Evolutionary conservation across 2,113 vertebrate genomes (phyloP).

Genomic region (Prunella himalayana): DNA sequence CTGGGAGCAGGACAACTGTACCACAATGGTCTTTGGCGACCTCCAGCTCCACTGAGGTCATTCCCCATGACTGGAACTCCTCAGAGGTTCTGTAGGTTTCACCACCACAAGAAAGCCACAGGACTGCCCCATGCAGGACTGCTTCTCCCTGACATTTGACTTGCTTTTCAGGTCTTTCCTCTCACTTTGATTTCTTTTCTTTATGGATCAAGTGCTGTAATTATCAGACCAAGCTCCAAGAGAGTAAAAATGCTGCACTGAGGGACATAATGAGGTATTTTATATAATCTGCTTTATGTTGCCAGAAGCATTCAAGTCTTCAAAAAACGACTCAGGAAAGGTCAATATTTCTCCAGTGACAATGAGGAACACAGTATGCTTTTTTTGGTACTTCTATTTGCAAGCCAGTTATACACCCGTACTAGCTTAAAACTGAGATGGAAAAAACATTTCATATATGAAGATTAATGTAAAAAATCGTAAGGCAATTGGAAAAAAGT

Average conservation of each 20-base stretch:
- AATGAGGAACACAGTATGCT: neutral
- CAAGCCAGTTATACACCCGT: neutral
- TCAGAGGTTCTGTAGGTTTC: neutral
- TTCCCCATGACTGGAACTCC: neutral
- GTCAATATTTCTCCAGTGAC: neutral
- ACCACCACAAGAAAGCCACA: neutral
- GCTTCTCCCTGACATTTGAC: neutral
- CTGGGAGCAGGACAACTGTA: rapidly evolving
- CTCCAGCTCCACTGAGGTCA: neutral
- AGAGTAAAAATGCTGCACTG: neutral
- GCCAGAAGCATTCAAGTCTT: neutral
- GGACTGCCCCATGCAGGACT: neutral
- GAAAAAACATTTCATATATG: neutral
- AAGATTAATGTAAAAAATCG: neutral
- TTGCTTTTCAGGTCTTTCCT: neutral
- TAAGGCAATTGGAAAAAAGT: neutral
- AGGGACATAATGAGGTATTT: neutral
- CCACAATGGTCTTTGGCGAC: neutral
- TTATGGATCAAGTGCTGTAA: neutral
- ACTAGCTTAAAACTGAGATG: neutral
- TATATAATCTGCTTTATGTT: neutral
- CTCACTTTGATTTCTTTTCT: neutral
- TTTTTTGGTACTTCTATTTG: neutral
- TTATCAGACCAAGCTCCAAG: neutral
- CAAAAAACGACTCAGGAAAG: neutral